Base-by-base conservation (phyloP, 2,888 invertebrate genomes). In the Plebejus anna region DNA sequence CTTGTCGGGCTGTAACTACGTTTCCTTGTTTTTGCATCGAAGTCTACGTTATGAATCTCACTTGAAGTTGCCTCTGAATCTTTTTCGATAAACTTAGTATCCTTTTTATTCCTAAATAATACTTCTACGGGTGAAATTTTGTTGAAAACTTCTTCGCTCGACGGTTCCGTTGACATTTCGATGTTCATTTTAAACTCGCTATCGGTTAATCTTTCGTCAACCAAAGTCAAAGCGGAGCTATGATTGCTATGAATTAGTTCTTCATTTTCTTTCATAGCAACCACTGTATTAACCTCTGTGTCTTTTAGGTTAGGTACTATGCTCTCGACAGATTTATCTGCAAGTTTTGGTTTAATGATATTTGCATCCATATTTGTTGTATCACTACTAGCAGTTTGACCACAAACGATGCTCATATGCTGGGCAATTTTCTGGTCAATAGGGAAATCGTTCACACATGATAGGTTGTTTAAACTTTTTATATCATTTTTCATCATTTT, bases 181-280 rank as follows among this genome's bases (percentile, higher is more conserved):
- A 79, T 57, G 28, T 84, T 81, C 0, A 81, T 78, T 1, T 84
- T 82, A 6, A 81, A 81, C 0, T 75, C 78, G 7, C 78, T 80
- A 9, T 79, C 79, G 0, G 77, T 76, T 1, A 84, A 22, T 0
- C 84, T 82, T 6, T 90, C 90, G n/a, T 92, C 90, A 0, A 91
- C 90, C 22, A 92, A 76, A 0, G 90, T 92, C 0, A 92, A 80
- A 0, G 91, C 90, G 0, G 93, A 92, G 75, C 84, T 87, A 0
- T 82, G 80, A 75, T 91, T 78, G 75, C 84, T 87, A 0, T 82
- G 80, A 75, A 92, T 78, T 6, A 93, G 78, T 16, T 89, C 88
- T 51, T 83, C 86, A 70, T 90, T 90, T 0, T 78, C 82, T 80
- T 89, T 90, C 92, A 93, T 92, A 4, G 82, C 84, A 71, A 93